These are phyloP conservation scores for Anaspis maculata DNA, from an alignment of 2,888 invertebrate genomes.

Conservation along the genomic window DNA sequence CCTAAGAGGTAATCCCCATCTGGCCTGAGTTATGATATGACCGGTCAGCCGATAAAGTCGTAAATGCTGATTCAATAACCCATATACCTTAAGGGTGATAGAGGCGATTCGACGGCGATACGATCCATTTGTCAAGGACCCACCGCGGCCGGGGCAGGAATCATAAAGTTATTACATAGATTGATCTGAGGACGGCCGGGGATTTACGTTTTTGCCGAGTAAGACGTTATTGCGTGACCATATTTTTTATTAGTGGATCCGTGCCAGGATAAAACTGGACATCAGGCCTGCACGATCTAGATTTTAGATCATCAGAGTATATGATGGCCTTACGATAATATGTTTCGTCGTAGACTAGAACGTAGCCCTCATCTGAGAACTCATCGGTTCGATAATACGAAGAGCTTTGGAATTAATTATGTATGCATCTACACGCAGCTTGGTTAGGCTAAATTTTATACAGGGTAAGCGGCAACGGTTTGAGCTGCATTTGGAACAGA, in stretches of 20 bases:
- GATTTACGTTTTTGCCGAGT: constrained; percentile 6
- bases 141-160: constrained; percentile 27
- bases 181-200: constrained; percentile 14
- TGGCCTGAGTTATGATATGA: constrained; percentile 42
- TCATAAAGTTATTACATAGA: constrained; percentile 39
- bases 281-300: too few relatives aligned
- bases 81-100: constrained; percentile 29
- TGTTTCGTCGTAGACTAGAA: too few relatives aligned
- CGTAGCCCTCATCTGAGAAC: constrained; percentile 24
- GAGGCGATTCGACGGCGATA: constrained; percentile 24
- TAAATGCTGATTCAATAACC: constrained; percentile 42
- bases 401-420: constrained; percentile 35
- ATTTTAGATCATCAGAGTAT: too few relatives aligned
- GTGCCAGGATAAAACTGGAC: too few relatives aligned
- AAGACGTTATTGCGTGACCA: too few relatives aligned
- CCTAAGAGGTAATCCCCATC: constrained; percentile 42
- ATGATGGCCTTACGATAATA: too few relatives aligned
- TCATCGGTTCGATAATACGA: constrained; percentile 37
- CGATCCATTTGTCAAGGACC: constrained; percentile 34
- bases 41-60: constrained; percentile 37
- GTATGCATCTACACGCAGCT: too few relatives aligned
- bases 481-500: too few relatives aligned
- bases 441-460: too few relatives aligned
- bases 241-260: too few relatives aligned
- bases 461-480: too few relatives aligned